These are phyloP conservation scores for Zygaena filipendulae DNA, from an alignment of 2,888 invertebrate species.

Conservation along the genomic window DNA sequence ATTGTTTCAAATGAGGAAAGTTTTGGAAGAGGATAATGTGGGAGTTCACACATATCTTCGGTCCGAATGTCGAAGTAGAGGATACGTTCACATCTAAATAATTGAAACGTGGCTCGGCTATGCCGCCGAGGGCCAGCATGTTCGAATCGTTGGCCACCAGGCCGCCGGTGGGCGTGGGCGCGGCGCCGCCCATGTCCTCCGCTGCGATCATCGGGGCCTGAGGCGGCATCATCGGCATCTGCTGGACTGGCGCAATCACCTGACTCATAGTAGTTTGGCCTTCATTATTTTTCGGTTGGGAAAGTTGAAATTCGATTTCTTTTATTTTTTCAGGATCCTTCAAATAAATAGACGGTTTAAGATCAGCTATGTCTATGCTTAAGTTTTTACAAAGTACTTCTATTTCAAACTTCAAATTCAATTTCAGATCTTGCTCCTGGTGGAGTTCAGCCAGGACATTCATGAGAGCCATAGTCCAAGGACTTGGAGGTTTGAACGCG, in stretches of 20 bases:
- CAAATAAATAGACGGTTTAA: too few species aligned
- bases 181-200: conserved; percentile 44
- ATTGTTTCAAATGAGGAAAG: conserved; percentile 83
- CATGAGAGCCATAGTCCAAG: conserved; percentile 95
- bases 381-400: conserved; percentile 93
- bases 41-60: conserved; percentile 76
- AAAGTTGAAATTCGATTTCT: conserved; percentile 83
- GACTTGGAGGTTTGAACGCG: conserved; percentile 92
- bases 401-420: conserved; percentile 96
- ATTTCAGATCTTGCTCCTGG: conserved; percentile 88
- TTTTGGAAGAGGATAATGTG: conserved; percentile 80
- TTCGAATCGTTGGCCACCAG: conserved; percentile 47
- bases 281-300: conserved; percentile 60
- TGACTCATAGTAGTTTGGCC: conserved; percentile 27
- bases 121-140: conserved; percentile 69
- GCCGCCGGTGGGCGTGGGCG: conserved; percentile 44
- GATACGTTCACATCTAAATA: conserved; percentile 84
- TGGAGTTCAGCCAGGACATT: conserved; percentile 92
- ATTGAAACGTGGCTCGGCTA: conserved; percentile 83
- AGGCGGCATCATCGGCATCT: conserved; percentile 49
- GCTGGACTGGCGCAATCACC: conserved; percentile 39
- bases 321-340: conserved; percentile 82
- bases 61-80: conserved; percentile 73
- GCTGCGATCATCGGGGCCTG: conserved; percentile 54
- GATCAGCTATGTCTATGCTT: conserved; percentile 81